Base-by-base conservation (phyloP, 2,797 vertebrate genomes). In the Crocodylus rhombifer region DNA sequence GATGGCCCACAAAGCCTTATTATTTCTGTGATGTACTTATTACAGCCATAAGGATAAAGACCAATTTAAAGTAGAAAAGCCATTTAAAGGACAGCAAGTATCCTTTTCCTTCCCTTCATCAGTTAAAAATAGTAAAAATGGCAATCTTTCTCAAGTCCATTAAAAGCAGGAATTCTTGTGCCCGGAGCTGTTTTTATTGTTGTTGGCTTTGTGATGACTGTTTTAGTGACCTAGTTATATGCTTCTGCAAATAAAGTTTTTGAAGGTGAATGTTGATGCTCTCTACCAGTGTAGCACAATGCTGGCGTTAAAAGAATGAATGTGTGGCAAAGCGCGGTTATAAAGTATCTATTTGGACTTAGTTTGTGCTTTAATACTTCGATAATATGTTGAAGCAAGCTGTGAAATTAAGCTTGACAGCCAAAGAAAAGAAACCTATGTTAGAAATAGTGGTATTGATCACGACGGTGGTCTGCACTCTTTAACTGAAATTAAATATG, bases 151-250 rank as follows among this genome's bases (percentile, higher is more conserved):
- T 25, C 8, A 67, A 55, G 5, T 33, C 77, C 8, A 67, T 65
- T 88, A 87, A 84, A 11, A 92, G 28, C 9, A 64, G 84, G 71
- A 86, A 14, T 82, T 82, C 92, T 79, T 2, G 5, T 89, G 42
- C 63, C 76, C 33, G 20, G 63, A 80, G 60, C 17, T 2, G 14
- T 95, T 81, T 65, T 77, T 82, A 88, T 87, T 4, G 1, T 13
- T 67, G 74, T 69, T 85, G 77, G 65, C 33, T 75, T 92, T 91
- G 65, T 85, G 21, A 81, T 96, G 88, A 88, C 65, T 93, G 75
- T 93, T 67, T 85, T 93, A 90, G 91, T 94, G 96, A 95, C 96
- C 96, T 95, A 96, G 88, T 96, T 97, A 81, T 13, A 71, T 75
- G 87, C 26, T 58, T 85, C 84, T 95, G 79, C 69, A 96, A 94